These are phyloP conservation scores for Heliangelus exortis DNA, from an alignment of 2,797 vertebrate species.

Conservation along the genomic window DNA sequence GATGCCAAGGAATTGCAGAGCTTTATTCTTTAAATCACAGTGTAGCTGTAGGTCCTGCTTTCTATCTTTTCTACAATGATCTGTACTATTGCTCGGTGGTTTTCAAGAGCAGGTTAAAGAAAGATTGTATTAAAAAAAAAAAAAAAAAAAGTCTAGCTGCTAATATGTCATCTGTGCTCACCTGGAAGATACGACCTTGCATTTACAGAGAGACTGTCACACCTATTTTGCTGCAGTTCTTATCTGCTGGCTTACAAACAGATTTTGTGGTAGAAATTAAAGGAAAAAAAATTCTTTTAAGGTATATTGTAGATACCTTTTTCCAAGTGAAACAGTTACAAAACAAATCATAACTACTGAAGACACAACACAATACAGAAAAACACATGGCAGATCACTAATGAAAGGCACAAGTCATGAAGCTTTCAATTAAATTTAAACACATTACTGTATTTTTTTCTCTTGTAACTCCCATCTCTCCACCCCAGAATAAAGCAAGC, in stretches of 20 bases:
- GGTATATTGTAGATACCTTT: background rate
- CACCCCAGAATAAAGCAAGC: background rate
- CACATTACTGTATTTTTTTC: background rate
- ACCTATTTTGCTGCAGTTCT: slow-evolving; percentile 12
- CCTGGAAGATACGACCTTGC: slow-evolving; percentile 4
- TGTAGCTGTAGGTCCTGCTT: background rate
- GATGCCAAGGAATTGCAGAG: slow-evolving; percentile 15
- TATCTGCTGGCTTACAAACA: slow-evolving; percentile 10
- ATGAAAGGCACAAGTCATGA: background rate
- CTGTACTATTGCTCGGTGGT: background rate
- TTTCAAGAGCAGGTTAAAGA: background rate
- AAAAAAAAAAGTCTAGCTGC: background rate
- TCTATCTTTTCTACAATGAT: background rate
- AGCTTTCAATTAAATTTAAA: background rate
- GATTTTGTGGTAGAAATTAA: background rate
- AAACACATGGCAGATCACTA: background rate
- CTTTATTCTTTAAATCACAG: background rate
- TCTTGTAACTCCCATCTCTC: background rate
- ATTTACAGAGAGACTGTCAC: slow-evolving; percentile 8
- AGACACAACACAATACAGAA: background rate
- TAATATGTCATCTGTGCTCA: slow-evolving; percentile 22
- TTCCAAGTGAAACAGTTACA: background rate
- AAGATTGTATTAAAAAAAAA: background rate
- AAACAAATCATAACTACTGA: background rate
- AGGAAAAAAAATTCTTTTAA: background rate